Evolutionary conservation across 2,113 vertebrate genomes (phyloP).

Genomic region (Bucco capensis): DNA sequence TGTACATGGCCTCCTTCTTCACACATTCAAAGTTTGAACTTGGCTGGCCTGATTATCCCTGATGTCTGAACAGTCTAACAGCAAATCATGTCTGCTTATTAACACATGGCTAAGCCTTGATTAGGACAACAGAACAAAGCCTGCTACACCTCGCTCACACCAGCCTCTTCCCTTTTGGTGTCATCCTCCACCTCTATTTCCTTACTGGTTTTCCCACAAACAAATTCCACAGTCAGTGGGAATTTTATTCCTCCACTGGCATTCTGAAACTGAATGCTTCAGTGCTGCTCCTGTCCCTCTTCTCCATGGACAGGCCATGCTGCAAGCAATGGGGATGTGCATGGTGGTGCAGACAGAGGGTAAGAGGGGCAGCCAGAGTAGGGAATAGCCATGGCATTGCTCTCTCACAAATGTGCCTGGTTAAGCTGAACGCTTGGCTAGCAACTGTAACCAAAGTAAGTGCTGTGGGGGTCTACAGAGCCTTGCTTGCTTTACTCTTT

Average conservation of each 20-base stretch:
- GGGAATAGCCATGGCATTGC: background rate
- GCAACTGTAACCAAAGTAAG: background rate
- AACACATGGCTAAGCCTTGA: background rate
- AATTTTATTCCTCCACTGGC: background rate
- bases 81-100: background rate
- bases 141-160: background rate
- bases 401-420: accelerated
- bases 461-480: background rate
- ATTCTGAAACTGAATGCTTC: background rate
- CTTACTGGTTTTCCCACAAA: background rate
- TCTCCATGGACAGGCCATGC: accelerated
- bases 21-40: background rate
- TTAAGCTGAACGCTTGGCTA: background rate
- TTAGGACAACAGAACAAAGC: background rate
- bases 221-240: accelerated
- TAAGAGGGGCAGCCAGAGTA: background rate
- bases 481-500: background rate
- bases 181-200: background rate
- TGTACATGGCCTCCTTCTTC: background rate
- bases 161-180: background rate
- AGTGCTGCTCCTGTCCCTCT: background rate
- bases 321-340: accelerated
- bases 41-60: background rate
- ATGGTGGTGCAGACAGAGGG: background rate
- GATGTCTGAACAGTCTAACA: background rate